phyloP scores from a whole-genome alignment of 2,888 invertebrate genomes.

The Eristalinus sepulchralis region DNA sequence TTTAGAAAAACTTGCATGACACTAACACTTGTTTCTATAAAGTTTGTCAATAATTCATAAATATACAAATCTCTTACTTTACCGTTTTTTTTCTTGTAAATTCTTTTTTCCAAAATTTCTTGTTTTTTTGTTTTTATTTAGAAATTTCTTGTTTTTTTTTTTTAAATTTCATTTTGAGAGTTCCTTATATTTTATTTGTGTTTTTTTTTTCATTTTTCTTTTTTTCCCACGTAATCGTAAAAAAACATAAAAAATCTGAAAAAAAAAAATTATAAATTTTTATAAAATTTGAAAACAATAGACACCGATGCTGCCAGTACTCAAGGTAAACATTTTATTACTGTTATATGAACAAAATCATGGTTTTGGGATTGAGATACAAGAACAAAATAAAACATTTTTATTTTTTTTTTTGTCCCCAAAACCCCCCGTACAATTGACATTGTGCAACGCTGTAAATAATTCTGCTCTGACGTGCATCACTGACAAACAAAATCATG shows the following conservation, averaged over 20 bases:
- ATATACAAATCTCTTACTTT: too few species aligned
- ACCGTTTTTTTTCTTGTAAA: too few species aligned
- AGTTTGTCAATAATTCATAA: background rate
- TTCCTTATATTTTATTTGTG: conserved; percentile 46
- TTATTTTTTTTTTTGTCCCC: too few species aligned
- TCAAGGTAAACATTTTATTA: conserved; percentile 76
- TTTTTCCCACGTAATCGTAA: conserved; percentile 10
- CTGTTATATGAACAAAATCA: conserved; percentile 11
- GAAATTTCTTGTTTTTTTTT: conserved; percentile 33
- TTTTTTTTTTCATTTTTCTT: conserved; percentile 32
- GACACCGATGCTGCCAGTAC: conserved; percentile 77
- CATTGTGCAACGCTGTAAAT: background rate
- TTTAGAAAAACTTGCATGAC: conserved; percentile 2
- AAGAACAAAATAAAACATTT: background rate
- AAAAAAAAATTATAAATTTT: conserved; percentile 17
- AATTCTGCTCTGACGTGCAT: background rate
- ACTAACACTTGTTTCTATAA: background rate
- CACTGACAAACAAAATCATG: background rate
- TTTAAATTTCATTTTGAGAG: conserved; percentile 36
- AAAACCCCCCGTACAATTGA: background rate
- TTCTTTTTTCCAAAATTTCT: conserved; percentile 32
- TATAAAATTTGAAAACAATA: conserved; percentile 47
- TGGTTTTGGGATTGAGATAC: conserved; percentile 35
- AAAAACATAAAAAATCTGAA: conserved; percentile 30
- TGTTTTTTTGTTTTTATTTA: conserved; percentile 25